A percentile compares a stretch with the other conserved stretches of the same genome.
phyloP scores from a whole-genome alignment of 2,888 invertebrate species.

The Notocelia uddmanniana region DNA sequence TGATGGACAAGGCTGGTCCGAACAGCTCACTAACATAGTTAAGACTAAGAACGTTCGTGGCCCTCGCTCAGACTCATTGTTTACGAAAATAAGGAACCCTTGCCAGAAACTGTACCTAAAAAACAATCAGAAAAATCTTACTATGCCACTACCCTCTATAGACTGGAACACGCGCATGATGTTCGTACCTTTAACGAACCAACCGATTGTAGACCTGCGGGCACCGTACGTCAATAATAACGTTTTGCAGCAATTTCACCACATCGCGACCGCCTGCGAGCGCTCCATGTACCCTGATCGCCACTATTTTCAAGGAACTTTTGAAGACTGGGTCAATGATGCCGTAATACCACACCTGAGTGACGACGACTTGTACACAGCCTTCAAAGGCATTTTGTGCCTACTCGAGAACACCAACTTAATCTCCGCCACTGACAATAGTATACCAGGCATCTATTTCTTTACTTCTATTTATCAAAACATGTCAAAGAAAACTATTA shows the following conservation, averaged over 20 bases:
- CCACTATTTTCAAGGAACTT: constrained; percentile 77
- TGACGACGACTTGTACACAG: constrained; percentile 87
- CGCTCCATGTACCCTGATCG: constrained; percentile 64
- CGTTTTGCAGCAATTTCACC: constrained; percentile 85
- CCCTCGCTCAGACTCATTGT: not conserved
- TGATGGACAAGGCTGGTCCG: constrained; percentile 86
- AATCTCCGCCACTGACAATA: not conserved
- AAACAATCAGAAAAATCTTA: constrained; percentile 59
- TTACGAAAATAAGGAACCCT: constrained; percentile 50
- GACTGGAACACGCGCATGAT: constrained; percentile 87
- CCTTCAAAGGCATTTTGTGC: constrained; percentile 79
- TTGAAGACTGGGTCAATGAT: constrained; percentile 84
- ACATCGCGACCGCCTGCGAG: constrained; percentile 82
- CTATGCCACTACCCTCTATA: constrained; percentile 86
- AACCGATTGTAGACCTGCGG: constrained; percentile 60
- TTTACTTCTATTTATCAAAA: not conserved
- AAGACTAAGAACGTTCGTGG: not conserved
- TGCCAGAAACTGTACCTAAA: constrained; percentile 68
- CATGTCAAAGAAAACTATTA: constrained; percentile 61
- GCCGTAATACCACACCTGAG: constrained; percentile 83
- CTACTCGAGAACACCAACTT: constrained; percentile 60
- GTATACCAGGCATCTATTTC: not conserved
- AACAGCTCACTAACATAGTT: constrained; percentile 42
- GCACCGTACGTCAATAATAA: constrained; percentile 64
- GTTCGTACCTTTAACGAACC: constrained; percentile 86